Evolutionary conservation across 2,888 invertebrate species (phyloP).

Genomic region (Morpho helenor): DNA sequence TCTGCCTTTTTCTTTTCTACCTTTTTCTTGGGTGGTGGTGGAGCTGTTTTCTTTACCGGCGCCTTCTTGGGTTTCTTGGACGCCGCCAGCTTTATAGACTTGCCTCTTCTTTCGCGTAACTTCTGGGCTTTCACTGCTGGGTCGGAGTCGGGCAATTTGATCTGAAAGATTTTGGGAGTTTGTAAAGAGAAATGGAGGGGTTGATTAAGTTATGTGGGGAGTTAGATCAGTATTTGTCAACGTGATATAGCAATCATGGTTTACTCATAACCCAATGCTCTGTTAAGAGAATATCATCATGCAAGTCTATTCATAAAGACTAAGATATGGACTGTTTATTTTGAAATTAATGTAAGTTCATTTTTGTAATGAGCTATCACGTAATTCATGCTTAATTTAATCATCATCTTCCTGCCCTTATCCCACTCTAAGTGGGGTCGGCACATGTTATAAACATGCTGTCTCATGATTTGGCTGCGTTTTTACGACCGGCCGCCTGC

Average conservation of each 20-base stretch:
- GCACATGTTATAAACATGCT: no score
- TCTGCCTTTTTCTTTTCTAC: conserved; percentile 35
- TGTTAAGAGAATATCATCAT: conserved; percentile 72
- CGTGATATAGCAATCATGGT: conserved; percentile 69
- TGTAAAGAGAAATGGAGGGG: not conserved
- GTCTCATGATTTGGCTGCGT: no score
- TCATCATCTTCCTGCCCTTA: no score
- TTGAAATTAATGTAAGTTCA: no score
- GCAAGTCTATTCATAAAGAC: no score
- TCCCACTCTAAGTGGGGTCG: no score
- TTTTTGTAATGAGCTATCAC: no score
- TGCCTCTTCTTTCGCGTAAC: conserved; percentile 70
- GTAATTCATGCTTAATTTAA: no score
- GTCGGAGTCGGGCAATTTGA: conserved; percentile 64
- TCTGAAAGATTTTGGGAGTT: conserved; percentile 44
- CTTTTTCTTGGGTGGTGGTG: conserved; percentile 60
- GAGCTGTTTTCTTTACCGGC: conserved; percentile 63
- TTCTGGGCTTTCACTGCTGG: conserved; percentile 72
- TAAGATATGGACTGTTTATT: no score
- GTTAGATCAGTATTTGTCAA: conserved; percentile 61
- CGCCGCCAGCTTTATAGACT: conserved; percentile 70
- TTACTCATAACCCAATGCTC: conserved; percentile 76
- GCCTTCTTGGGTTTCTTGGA: conserved; percentile 77
- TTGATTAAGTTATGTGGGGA: no score
- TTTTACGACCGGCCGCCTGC: no score